Evolutionary conservation across 2,113 vertebrate genomes (phyloP).

Genomic region (Tonatia bakeri): DNA sequence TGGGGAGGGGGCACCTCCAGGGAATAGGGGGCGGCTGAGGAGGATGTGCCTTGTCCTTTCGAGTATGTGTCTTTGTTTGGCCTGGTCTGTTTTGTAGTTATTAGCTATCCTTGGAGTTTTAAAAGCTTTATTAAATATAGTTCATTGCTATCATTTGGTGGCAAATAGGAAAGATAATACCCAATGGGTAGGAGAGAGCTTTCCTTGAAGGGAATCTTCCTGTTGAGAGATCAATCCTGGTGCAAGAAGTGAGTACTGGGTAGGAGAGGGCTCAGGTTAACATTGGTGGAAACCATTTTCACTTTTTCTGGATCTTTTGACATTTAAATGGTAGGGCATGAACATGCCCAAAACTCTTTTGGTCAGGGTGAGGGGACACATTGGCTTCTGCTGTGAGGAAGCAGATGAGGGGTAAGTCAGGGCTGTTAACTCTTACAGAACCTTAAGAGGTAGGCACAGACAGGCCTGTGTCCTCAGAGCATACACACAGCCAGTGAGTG

Average conservation of each 20-base stretch:
- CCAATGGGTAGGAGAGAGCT: not conserved
- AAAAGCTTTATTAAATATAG: not conserved
- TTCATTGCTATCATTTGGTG: not conserved
- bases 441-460: not conserved
- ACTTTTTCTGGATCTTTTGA: not conserved
- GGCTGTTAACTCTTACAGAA: not conserved
- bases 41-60: not conserved
- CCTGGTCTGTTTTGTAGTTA: not conserved
- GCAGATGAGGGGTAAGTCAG: not conserved
- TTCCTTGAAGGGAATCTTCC: not conserved
- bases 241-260: not conserved
- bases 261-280: not conserved
- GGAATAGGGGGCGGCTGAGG: not conserved
- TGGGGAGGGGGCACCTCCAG: rapidly evolving
- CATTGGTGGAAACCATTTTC: not conserved
- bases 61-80: not conserved
- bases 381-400: not conserved
- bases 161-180: not conserved
- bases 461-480: not conserved
- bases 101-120: not conserved
- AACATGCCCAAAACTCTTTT: not conserved
- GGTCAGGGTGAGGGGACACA: rapidly evolving
- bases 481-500: not conserved
- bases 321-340: not conserved
- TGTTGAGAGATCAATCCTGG: not conserved